Evolutionary conservation across 2,113 vertebrate species (phyloP).

Genomic region (Axis porcinus): DNA sequence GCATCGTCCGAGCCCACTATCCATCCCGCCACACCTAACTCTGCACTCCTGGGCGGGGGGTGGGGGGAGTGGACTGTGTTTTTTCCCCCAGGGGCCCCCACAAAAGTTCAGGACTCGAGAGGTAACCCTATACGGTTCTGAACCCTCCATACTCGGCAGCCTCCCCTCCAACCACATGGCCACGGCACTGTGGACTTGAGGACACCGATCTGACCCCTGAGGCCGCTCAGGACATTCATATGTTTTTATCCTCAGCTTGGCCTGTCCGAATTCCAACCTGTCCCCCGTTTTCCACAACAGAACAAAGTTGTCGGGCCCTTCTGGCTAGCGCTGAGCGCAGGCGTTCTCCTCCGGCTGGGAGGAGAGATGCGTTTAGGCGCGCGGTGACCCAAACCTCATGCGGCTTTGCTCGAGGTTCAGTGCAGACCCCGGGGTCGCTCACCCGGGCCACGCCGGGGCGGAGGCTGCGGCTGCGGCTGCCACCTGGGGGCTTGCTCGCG

Average conservation of each 20-base stretch:
- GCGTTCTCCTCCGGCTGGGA: neutral
- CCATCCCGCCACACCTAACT: neutral
- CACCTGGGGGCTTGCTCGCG: neutral
- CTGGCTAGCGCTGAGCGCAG: neutral
- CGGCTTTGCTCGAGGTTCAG: neutral
- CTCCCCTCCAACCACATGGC: neutral
- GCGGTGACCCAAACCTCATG: neutral
- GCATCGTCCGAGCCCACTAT: neutral
- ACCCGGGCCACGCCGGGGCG: neutral
- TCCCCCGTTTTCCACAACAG: neutral
- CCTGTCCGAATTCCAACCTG: neutral
- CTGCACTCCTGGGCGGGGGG: neutral
- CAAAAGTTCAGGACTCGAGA: neutral
- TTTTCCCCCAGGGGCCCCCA: neutral
- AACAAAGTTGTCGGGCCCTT: slow-evolving; percentile 32
- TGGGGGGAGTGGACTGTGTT: neutral
- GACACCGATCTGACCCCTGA: neutral
- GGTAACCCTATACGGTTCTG: neutral
- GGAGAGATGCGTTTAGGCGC: neutral
- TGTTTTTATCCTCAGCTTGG: neutral
- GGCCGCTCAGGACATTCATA: neutral
- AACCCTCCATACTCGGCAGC: neutral
- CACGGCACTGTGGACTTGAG: neutral
- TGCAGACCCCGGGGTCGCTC: neutral
- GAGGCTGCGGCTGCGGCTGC: slow-evolving; percentile 24